Percentiles rank a stretch among this genome's conserved stretches.
Conservation (phyloP, 2,797 vertebrate genomes). For the Threskiornis aethiopicus region DNA sequence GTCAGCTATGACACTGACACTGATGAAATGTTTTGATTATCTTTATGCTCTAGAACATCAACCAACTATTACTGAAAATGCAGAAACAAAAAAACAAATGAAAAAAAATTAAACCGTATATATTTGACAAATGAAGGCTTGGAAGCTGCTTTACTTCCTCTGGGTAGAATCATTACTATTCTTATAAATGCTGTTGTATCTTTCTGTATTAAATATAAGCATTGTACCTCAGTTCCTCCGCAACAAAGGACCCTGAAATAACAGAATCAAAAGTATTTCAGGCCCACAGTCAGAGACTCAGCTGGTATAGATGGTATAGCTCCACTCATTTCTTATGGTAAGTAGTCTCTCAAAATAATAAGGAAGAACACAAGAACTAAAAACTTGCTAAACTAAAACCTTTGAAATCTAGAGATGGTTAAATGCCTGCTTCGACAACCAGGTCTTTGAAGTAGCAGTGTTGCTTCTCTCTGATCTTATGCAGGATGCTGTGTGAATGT, state of each 20-base stretch:
- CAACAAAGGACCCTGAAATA: background rate
- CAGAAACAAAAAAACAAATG: background rate
- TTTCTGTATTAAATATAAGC: background rate
- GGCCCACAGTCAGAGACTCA: background rate
- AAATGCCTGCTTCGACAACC: background rate
- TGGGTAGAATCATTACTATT: background rate
- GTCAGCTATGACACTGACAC: background rate
- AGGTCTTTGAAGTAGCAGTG: rapidly evolving
- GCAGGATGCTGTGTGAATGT: background rate
- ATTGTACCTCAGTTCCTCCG: background rate
- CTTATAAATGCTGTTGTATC: background rate
- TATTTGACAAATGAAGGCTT: background rate
- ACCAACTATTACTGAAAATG: background rate
- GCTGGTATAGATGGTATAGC: background rate
- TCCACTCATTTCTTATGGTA: background rate
- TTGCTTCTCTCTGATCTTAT: background rate
- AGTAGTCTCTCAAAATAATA: background rate
- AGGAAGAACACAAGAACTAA: background rate
- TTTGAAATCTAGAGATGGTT: background rate
- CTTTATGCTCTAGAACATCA: background rate
- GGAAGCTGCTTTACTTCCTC: background rate
- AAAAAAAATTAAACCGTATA: background rate
- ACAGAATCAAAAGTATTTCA: background rate
- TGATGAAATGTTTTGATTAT: background rate
- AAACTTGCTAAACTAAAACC: background rate